Conservation (phyloP, 2,113 vertebrate species). For the Rhinopomastus cyanomelas region DNA sequence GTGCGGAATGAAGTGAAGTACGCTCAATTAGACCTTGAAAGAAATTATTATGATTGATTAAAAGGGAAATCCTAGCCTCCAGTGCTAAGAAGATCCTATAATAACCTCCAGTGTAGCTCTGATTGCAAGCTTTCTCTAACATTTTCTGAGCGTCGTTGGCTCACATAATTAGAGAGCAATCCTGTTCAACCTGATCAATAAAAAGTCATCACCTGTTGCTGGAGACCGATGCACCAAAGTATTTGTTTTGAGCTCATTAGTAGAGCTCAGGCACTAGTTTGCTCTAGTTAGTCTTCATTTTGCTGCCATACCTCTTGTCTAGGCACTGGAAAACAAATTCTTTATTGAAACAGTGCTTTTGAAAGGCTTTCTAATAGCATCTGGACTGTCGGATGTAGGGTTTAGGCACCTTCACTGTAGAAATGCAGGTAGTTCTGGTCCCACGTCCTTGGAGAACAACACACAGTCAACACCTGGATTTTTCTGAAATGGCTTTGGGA, state of each 20-base stretch:
- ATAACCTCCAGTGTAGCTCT: background rate
- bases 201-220: background rate
- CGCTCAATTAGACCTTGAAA: slow-evolving; percentile 9
- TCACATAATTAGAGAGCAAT: slow-evolving; percentile 71
- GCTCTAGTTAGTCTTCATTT: slow-evolving; percentile 12
- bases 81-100: background rate
- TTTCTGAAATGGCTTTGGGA: background rate
- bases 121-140: slow-evolving; percentile 7
- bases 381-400: fast-evolving
- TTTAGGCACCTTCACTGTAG: background rate
- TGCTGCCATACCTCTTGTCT: background rate
- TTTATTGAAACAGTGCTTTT: background rate
- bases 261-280: slow-evolving; percentile 23
- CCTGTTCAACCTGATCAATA: slow-evolving; percentile 72
- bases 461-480: fast-evolving
- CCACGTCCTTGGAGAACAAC: background rate
- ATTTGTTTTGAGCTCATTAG: slow-evolving; percentile 47
- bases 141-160: slow-evolving; percentile 50
- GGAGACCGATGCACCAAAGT: background rate
- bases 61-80: slow-evolving; percentile 29
- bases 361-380: background rate
- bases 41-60: slow-evolving; percentile 35
- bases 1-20: background rate
- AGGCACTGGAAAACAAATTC: background rate
- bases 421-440: fast-evolving